Percentiles rank a stretch among this genome's conserved stretches.
These are phyloP conservation scores for Catonia carolina DNA, from an alignment of 2,888 invertebrate genomes.

Conservation along the genomic window DNA sequence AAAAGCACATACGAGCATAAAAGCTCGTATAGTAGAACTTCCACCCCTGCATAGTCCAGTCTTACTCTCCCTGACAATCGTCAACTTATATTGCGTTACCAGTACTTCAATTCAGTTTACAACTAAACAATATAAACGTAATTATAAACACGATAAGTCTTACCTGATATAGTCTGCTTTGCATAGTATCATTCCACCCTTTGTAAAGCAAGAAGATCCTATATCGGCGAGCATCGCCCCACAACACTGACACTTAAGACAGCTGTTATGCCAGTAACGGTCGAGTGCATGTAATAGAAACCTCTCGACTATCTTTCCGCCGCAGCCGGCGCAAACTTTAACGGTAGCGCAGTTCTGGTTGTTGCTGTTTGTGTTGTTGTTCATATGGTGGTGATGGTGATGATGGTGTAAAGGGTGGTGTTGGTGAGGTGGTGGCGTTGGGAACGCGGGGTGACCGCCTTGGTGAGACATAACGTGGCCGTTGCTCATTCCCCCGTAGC, in stretches of 20 bases:
- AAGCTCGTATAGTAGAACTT: no score
- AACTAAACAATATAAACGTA: no score
- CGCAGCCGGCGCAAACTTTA: conserved; percentile 78
- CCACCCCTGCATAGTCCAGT: no score
- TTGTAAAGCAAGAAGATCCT: conserved; percentile 86
- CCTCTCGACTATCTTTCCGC: conserved; percentile 82
- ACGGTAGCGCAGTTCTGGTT: conserved; percentile 44
- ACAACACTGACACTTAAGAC: conserved; percentile 90
- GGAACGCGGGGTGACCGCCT: conserved; percentile 40
- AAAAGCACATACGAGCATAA: no score
- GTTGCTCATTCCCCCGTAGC: conserved; percentile 40
- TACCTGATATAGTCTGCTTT: conserved; percentile 93
- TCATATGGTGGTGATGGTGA: conserved; percentile 45
- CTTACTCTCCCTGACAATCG: no score
- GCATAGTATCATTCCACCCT: conserved; percentile 91
- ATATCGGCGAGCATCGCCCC: conserved; percentile 83
- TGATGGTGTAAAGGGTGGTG: conserved; percentile 48
- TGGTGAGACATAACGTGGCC: conserved; percentile 42
- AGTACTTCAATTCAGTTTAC: no score
- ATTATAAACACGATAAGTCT: no score
- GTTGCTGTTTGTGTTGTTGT: conserved; percentile 46
- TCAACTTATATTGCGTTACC: no score
- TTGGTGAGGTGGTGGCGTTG: conserved; percentile 39
- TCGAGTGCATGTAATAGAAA: conserved; percentile 88
- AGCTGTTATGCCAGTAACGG: conserved; percentile 93